Evolutionary conservation across 2,797 vertebrate genomes (phyloP), one percentile per base, ranked within the genome.

Genomic region (Stomatorhinus walkeri): DNA sequence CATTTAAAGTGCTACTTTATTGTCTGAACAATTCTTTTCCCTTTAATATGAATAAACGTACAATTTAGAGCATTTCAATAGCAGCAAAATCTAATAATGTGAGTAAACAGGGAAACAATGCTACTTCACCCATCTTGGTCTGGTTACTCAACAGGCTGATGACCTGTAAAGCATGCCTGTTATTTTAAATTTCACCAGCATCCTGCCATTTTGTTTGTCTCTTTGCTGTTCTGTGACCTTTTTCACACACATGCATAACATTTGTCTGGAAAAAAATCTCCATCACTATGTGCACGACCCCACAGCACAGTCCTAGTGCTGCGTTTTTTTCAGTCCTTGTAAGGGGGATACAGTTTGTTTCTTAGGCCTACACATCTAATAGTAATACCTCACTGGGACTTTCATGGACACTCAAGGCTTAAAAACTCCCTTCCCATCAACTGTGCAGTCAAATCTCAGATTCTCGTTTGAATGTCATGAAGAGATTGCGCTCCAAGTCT

Each of bases 381-480:
- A 93, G 94, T 92, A 93, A 94, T 95, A 96, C 95, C 94, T 92
- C 85, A 96, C 91, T 90, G 95, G 92, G 92, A 94, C 91, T 64
- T 83, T 88, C 89, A 90, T 40, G 64, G 90, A 88, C 59, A 48
- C 90, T 90, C 85, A 92, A 93, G 88, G 89, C 88, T 91, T 90
- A 91, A 86, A 32, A n/a, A 90, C 94, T 94, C 92, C 32, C 88
- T 54, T 68, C 83, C 19, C 91, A 64, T 91, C 87, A 90, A 85
- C 90, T 89, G 90, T 32, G 64, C 83, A 90, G 91, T 98, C 96
- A 99, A 94, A 98, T 98, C 93, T 99, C 97, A 9, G 98, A 98
- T 94, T 98, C 97, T 89, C 96, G 95, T 81, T 97, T 96, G 88
- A 98, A 94, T 61, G 96, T 96, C 14, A 96, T 95, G 83, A 97